phyloP scores from a whole-genome alignment of 2,113 vertebrate genomes.

The Cheirogaleus medius region DNA sequence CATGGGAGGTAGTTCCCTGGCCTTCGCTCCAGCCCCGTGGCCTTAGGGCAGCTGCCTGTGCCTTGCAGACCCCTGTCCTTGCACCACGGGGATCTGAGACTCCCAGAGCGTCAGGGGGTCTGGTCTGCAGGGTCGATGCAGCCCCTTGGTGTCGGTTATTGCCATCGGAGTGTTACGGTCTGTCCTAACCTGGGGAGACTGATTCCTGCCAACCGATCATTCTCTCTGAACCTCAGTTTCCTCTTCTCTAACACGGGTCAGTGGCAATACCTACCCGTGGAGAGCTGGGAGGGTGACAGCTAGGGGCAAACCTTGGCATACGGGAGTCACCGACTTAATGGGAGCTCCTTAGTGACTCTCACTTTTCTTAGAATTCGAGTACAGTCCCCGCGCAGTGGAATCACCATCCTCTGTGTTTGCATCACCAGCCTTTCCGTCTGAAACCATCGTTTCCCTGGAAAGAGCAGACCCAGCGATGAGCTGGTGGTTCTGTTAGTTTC shows the following conservation, averaged over 20 bases:
- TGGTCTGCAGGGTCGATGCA: background rate
- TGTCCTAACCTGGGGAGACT: background rate
- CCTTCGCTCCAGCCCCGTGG: background rate
- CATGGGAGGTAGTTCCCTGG: background rate
- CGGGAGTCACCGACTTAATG: background rate
- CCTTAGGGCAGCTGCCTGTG: background rate
- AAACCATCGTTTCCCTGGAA: background rate
- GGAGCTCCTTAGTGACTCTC: background rate
- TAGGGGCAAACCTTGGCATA: too few species aligned
- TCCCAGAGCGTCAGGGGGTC: background rate
- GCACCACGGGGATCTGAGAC: fast-evolving
- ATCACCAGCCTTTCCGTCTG: background rate
- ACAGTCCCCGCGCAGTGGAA: fast-evolving
- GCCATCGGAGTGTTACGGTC: background rate
- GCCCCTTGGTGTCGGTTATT: fast-evolving
- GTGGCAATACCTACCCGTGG: background rate
- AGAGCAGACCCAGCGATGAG: background rate
- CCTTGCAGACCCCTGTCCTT: background rate
- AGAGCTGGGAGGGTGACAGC: background rate
- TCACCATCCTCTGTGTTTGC: too few species aligned
- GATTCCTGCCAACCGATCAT: background rate
- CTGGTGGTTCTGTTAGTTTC: background rate
- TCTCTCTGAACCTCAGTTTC: background rate
- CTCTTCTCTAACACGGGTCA: background rate
- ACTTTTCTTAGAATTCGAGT: background rate